These are phyloP conservation scores for Glaucidium brasilianum DNA, from an alignment of 2,113 vertebrate genomes.

Conservation along the genomic window DNA sequence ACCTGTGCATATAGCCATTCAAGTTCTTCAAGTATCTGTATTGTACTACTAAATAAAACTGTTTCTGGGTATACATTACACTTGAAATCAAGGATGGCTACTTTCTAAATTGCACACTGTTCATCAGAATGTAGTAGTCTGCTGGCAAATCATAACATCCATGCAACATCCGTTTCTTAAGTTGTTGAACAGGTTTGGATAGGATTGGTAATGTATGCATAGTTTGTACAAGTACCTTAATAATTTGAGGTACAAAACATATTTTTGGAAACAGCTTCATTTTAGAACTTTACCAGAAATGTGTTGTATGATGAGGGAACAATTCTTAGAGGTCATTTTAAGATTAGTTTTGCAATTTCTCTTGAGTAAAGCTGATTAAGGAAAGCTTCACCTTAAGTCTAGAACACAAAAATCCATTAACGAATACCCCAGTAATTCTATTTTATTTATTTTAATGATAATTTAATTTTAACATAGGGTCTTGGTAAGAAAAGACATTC, in stretches of 20 bases:
- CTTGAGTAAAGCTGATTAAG: background rate
- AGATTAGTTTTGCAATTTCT: background rate
- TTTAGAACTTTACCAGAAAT: background rate
- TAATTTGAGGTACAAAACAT: background rate
- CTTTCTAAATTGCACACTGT: background rate
- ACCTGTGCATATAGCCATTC: background rate
- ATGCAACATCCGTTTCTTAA: background rate
- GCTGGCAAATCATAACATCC: background rate
- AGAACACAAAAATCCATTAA: background rate
- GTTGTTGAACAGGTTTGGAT: background rate
- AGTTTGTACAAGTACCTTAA: background rate
- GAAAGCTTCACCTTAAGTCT: background rate
- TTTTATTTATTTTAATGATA: background rate
- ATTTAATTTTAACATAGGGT: background rate
- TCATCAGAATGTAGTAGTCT: background rate
- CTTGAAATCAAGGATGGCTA: background rate
- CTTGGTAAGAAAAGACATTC: background rate
- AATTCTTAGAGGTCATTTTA: background rate
- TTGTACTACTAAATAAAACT: background rate
- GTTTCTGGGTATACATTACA: background rate
- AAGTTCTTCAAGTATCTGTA: background rate
- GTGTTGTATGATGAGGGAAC: background rate
- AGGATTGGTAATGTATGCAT: background rate
- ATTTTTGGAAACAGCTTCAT: background rate
- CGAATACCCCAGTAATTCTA: background rate